Percentiles rank a stretch among this genome's conserved stretches.
These are phyloP conservation scores for Magallana angulata DNA, from an alignment of 1,140 invertebrate species.

Conservation along the genomic window DNA sequence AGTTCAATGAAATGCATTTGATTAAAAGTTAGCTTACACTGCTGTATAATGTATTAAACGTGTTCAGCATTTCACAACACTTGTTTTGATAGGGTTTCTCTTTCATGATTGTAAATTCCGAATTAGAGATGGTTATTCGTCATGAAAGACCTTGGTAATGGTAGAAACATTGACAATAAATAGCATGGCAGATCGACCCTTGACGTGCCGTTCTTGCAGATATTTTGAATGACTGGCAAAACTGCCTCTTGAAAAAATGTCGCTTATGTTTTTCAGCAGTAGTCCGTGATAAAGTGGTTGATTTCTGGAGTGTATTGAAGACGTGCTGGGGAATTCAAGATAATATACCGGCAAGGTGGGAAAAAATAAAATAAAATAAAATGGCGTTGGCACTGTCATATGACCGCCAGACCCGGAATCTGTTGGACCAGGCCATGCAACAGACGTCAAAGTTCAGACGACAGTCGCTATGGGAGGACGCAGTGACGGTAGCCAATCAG, in stretches of 20 bases:
- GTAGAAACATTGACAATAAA: not conserved
- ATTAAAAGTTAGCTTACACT: not conserved
- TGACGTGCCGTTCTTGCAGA: constrained; percentile 24
- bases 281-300: constrained; percentile 2
- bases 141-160: not conserved
- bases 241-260: constrained; percentile 22
- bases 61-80: constrained; percentile 16
- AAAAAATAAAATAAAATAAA: not conserved
- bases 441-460: constrained; percentile 39
- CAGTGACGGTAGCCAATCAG: constrained; percentile 20
- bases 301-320: constrained; percentile 5
- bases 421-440: not conserved
- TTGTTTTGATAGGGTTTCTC: not conserved
- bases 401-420: not conserved
- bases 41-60: constrained; percentile 5
- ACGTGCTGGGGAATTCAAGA: constrained; percentile 1
- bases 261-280: not conserved
- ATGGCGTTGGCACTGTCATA: constrained; percentile 9
- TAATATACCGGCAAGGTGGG: not conserved
- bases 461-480: constrained; percentile 42
- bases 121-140: not conserved
- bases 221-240: constrained; percentile 28
- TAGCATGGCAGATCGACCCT: not conserved
- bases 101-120: constrained; percentile 15
- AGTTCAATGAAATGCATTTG: constrained; percentile 3